Evolutionary conservation across 2,797 vertebrate species (phyloP), one percentile per base, ranked within the genome.

Genomic region (Nothura maculosa): DNA sequence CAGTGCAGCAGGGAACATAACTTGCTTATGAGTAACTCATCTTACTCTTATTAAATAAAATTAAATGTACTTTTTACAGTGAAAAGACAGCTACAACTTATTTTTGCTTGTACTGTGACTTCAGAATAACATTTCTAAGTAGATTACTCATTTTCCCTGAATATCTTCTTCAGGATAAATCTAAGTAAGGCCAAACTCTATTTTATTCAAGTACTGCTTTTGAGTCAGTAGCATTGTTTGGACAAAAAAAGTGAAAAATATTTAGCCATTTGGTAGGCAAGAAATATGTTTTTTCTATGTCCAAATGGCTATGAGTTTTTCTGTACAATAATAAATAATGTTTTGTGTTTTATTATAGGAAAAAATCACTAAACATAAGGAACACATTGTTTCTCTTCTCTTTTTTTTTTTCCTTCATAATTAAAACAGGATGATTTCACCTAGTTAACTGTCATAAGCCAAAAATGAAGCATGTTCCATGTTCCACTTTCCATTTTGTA

Each of bases 371-470:
- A 85, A 82, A 80, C 67, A 84, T 87, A 70, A 91, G 64, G 85
- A 96, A 69, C 38, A 83, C n/a, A 48, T 48, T 48, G 47, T 48
- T 48, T 48, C 22, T 48, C 22, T 48, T 48, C 22, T 91, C 66
- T 84, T 16, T 77, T 70, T 74, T 72, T 82, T 73, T 80, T 25
- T 77, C 68, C 80, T 85, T 92, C 85, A 22, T 96, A 96, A 93
- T 92, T 86, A 67, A 91, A 96, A 86, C 81, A 80, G 55, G 48
- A 88, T 96, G 94, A 62, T 94, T 91, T 94, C 87, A 92, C 92
- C 93, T 89, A 89, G 94, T 94, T 94, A 93, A 93, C 57, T 75
- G 63, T 55, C 38, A 75, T 30, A 8, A 88, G 84, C 58, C 58
- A 91, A 87, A 79, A 54, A 87, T 50, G 10, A 90, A 93, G 19